Evolutionary conservation across 2,113 vertebrate species (phyloP).

Genomic region (Lamprotornis superbus): DNA sequence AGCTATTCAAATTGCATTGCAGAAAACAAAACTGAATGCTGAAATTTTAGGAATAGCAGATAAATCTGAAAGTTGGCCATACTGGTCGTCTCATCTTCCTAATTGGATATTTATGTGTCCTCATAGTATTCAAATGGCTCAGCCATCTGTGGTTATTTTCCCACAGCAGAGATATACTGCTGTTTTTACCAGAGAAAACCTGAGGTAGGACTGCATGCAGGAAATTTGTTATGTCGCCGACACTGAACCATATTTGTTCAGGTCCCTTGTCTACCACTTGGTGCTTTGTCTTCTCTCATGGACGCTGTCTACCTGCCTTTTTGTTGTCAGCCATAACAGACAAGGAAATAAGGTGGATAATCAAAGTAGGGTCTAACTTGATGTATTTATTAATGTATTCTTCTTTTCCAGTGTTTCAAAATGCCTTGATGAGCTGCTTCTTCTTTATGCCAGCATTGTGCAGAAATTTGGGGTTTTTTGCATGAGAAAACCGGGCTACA

Average conservation of each 20-base stretch:
- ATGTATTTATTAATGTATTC: background rate
- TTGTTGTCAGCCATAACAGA: background rate
- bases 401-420: background rate
- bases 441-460: background rate
- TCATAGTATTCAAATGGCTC: background rate
- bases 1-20: background rate
- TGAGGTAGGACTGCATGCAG: background rate
- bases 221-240: background rate
- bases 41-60: background rate
- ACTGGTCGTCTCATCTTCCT: background rate
- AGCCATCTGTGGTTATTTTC: background rate
- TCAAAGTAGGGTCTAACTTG: background rate
- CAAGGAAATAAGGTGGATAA: background rate
- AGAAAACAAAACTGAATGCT: background rate
- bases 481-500: background rate
- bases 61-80: background rate
- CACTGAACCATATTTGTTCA: accelerated
- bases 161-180: background rate
- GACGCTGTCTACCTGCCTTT: background rate
- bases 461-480: background rate
- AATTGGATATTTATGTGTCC: background rate
- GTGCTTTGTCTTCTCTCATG: background rate
- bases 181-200: background rate
- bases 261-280: background rate
- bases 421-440: background rate